Conservation (phyloP, 2,888 invertebrate genomes). For the Ochropacha duplaris region DNA sequence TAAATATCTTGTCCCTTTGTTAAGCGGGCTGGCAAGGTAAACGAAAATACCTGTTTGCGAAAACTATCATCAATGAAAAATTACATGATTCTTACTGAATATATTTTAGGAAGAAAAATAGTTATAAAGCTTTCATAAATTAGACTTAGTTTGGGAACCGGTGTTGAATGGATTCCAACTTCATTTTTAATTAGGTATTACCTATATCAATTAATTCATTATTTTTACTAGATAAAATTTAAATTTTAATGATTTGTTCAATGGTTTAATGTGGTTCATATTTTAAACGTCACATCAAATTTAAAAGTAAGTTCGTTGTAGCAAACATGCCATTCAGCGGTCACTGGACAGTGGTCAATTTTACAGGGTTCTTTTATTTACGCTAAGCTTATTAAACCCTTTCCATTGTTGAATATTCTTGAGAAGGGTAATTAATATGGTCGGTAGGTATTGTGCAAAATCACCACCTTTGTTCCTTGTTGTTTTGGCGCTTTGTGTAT, state of each 20-base stretch:
- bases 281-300: constrained; percentile 68
- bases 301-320: constrained; percentile 43
- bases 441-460: constrained; percentile 72
- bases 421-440: constrained; percentile 79
- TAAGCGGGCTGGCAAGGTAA: neutral
- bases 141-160: too few relatives aligned
- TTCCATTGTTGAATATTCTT: constrained; percentile 61
- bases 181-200: too few relatives aligned
- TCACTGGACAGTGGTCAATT: constrained; percentile 69
- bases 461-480: constrained; percentile 65
- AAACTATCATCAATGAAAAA: neutral
- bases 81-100: neutral
- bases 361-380: constrained; percentile 69
- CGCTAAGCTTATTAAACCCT: constrained; percentile 79
- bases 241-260: neutral
- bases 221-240: neutral
- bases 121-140: too few relatives aligned
- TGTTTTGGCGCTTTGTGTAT: constrained; percentile 58
- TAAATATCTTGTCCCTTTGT: neutral
- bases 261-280: neutral
- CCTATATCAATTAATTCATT: too few relatives aligned
- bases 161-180: too few relatives aligned
- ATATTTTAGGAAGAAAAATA: too few relatives aligned
- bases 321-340: constrained; percentile 34
- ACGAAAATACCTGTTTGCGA: neutral